These are phyloP conservation scores for Phrixothrix hirtus DNA, from an alignment of 2,888 invertebrate genomes.

Conservation along the genomic window DNA sequence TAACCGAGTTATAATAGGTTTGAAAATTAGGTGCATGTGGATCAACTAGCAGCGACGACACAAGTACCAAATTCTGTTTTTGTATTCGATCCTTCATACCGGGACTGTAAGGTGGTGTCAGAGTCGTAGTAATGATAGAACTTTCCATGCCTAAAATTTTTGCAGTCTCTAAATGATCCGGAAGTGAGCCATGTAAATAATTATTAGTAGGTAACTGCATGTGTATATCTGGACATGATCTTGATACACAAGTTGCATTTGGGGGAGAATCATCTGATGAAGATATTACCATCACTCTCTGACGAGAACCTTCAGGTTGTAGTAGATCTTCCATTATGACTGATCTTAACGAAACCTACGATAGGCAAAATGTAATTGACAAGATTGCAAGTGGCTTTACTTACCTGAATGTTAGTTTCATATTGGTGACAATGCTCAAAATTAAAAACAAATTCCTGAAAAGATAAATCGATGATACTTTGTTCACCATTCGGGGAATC, in stretches of 20 bases:
- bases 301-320: conserved; percentile 75
- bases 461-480: conserved; percentile 82
- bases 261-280: conserved; percentile 52
- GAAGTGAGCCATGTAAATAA: conserved; percentile 59
- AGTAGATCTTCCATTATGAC: conserved; percentile 90
- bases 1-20: conserved; percentile 64
- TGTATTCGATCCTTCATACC: conserved; percentile 60
- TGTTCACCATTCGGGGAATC: conserved; percentile 71
- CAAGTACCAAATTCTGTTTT: conserved; percentile 72
- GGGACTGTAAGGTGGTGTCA: conserved; percentile 68
- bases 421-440: conserved; percentile 70
- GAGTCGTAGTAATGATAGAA: conserved; percentile 43
- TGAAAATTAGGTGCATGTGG: conserved; percentile 67
- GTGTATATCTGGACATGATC: conserved; percentile 79
- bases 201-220: conserved; percentile 41
- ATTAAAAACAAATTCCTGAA: conserved; percentile 78
- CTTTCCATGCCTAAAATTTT: conserved; percentile 54
- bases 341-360: conserved; percentile 76
- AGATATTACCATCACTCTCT: conserved; percentile 84
- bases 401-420: conserved; percentile 72
- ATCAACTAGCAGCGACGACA: conserved; percentile 70
- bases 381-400: neutral
- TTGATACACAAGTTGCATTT: conserved; percentile 66
- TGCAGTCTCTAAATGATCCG: conserved; percentile 63
- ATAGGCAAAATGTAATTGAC: conserved; percentile 6